Percentiles rank a stretch among this genome's conserved stretches.
Conservation (phyloP, 2,797 vertebrate species). For the Peromyscus melanophrys region DNA sequence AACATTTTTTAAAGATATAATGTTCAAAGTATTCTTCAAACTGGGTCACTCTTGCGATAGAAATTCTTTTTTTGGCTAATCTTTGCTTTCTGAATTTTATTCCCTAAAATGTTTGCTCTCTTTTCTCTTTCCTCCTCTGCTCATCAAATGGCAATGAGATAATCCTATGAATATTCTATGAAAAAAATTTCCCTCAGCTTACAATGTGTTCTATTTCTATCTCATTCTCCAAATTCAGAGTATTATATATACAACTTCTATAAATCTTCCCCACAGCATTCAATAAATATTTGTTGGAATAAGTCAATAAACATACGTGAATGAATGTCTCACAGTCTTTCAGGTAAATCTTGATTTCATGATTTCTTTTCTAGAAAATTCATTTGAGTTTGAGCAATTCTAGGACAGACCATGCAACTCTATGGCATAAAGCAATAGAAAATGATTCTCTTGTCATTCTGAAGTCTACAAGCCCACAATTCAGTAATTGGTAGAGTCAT, state of each 20-base stretch:
- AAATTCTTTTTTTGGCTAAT: neutral
- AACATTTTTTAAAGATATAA: neutral
- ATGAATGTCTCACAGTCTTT: neutral
- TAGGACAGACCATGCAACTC: neutral
- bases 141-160: neutral
- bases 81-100: neutral
- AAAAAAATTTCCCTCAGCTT: neutral
- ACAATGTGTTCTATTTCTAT: neutral
- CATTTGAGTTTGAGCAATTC: neutral
- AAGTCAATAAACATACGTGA: neutral
- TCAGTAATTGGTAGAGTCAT: neutral
- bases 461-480: neutral
- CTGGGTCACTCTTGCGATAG: neutral
- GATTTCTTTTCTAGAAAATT: neutral
- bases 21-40: conserved; percentile 9
- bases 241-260: neutral
- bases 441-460: neutral
- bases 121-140: neutral
- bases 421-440: neutral
- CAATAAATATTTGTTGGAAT: neutral
- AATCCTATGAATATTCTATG: neutral
- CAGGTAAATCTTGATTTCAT: neutral
- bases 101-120: neutral
- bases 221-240: neutral
- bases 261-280: neutral